Evolutionary conservation across 2,888 invertebrate species (phyloP).

Genomic region (Ametastegia equiseti): DNA sequence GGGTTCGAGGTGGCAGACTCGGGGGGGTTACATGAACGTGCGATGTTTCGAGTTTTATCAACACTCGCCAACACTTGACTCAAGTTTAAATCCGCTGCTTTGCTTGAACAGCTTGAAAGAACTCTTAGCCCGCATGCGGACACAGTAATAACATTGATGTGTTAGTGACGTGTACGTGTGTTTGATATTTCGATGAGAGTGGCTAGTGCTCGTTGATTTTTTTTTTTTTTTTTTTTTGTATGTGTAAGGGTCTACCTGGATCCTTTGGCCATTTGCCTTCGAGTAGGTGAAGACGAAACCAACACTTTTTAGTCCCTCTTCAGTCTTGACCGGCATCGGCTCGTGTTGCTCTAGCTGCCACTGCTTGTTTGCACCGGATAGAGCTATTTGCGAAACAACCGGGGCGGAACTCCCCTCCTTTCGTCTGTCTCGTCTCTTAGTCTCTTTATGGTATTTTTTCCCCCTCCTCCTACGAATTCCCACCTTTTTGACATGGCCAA

Average conservation of each 20-base stretch:
- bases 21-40: constrained; percentile 61
- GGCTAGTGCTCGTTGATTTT: not conserved
- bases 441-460: too few relatives aligned
- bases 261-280: not conserved
- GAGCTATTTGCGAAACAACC: constrained; percentile 43
- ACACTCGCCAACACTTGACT: constrained; percentile 65
- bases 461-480: not conserved
- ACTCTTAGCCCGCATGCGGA: constrained; percentile 12
- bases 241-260: constrained; percentile 17
- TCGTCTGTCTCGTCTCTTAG: not conserved
- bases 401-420: constrained; percentile 26
- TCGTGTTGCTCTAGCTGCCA: constrained; percentile 41
- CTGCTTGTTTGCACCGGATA: constrained; percentile 39
- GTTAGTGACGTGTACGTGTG: not conserved
- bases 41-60: constrained; percentile 67
- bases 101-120: constrained; percentile 54
- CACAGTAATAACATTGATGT: not conserved
- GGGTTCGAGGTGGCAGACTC: constrained; percentile 49
- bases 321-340: constrained; percentile 32
- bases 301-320: constrained; percentile 23
- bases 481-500: constrained; percentile 29
- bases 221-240: not conserved
- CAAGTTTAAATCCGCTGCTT: constrained; percentile 50
- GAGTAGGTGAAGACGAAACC: constrained; percentile 25
- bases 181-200: constrained; percentile 26